These are phyloP conservation scores for Jordanella pulchra DNA, from an alignment of 2,797 vertebrate species.

Conservation along the genomic window DNA sequence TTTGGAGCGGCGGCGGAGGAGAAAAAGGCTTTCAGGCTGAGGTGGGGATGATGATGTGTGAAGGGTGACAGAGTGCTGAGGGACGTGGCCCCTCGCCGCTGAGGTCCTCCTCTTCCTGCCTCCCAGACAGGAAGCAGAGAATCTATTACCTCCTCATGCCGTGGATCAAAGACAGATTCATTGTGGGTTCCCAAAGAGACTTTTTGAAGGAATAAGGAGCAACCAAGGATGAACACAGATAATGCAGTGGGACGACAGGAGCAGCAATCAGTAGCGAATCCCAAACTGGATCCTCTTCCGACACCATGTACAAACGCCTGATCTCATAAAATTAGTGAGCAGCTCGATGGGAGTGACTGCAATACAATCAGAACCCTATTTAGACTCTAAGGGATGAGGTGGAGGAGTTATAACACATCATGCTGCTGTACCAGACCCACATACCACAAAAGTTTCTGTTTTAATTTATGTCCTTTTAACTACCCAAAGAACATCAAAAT, in stretches of 20 bases:
- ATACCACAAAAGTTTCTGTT: too few relatives aligned
- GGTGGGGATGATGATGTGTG: constrained; percentile 60
- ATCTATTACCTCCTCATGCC: constrained; percentile 53
- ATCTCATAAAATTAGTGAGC: constrained; percentile 41
- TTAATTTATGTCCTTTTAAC: too few relatives aligned
- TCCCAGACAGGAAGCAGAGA: constrained; percentile 46
- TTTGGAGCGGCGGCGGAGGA: constrained; percentile 61
- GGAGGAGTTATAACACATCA: background rate
- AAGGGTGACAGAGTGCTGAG: constrained; percentile 61
- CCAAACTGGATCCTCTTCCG: constrained; percentile 31
- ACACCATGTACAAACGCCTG: constrained; percentile 21
- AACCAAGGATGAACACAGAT: constrained; percentile 42
- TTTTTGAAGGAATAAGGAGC: constrained; percentile 44
- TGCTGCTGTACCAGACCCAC: background rate
- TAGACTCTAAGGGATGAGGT: constrained; percentile 6
- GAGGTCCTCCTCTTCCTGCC: constrained; percentile 32
- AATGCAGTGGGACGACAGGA: constrained; percentile 32
- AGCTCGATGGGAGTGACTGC: constrained; percentile 35
- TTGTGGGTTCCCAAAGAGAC: constrained; percentile 54
- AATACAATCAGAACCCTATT: constrained; percentile 51
- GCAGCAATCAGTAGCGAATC: constrained; percentile 50
- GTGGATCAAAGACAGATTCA: constrained; percentile 29
- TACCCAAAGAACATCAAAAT: too few relatives aligned
- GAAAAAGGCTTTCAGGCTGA: constrained; percentile 60
- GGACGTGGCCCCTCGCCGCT: constrained; percentile 39